phyloP scores from a whole-genome alignment of 2,888 invertebrate genomes.

The Augochlorella aurata region DNA sequence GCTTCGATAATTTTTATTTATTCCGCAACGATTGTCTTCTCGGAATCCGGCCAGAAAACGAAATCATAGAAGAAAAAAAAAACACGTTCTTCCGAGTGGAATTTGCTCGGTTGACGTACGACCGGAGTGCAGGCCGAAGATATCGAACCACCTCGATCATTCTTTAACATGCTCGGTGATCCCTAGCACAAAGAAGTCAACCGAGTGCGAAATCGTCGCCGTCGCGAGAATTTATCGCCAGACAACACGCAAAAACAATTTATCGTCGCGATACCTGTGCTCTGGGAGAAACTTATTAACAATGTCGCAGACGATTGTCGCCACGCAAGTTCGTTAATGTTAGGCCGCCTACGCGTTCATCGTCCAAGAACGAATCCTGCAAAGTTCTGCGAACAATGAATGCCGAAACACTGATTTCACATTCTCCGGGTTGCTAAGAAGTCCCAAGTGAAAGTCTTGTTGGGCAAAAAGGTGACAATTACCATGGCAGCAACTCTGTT shows the following conservation, averaged over 20 bases:
- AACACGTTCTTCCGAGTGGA: background rate
- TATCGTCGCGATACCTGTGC: background rate
- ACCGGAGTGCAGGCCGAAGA: conserved; percentile 11
- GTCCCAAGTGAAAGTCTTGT: too few relatives aligned
- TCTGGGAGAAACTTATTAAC: background rate
- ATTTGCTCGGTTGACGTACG: conserved; percentile 5
- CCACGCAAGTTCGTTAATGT: too few relatives aligned
- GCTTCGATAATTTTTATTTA: too few relatives aligned
- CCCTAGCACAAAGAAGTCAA: conserved; percentile 4
- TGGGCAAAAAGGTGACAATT: too few relatives aligned
- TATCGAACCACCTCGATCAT: conserved; percentile 5
- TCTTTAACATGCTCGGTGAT: background rate
- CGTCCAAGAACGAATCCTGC: too few relatives aligned
- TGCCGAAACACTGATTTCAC: too few relatives aligned
- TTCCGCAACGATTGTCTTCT: too few relatives aligned
- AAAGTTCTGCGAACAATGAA: too few relatives aligned
- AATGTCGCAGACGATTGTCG: background rate
- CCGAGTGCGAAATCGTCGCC: conserved; percentile 26
- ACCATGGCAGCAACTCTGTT: too few relatives aligned
- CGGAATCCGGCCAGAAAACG: too few relatives aligned
- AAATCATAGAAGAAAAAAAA: too few relatives aligned
- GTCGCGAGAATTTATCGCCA: conserved; percentile 35
- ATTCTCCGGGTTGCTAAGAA: too few relatives aligned
- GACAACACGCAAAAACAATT: background rate
- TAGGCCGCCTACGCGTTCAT: background rate